These are phyloP conservation scores for Heliocidaris tuberculata DNA, from an alignment of 35 echinoderm and acorn worm genomes.

Conservation along the genomic window DNA sequence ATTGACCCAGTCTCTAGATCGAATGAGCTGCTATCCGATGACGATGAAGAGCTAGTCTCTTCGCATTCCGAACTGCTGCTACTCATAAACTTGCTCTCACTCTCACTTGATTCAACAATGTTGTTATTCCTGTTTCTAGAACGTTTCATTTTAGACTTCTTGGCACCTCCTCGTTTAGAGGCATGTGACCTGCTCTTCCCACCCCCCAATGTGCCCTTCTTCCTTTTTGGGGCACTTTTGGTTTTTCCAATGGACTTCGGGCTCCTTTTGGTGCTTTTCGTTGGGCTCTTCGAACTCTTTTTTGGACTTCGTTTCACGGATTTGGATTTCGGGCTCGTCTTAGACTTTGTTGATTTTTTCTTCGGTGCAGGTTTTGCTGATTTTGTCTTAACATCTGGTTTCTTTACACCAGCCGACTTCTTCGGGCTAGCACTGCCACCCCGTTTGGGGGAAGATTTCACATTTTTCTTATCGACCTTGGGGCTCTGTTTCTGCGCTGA, in stretches of 20 bases:
- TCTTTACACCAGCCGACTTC: not conserved
- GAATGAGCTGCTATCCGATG: not conserved
- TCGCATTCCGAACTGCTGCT: not conserved
- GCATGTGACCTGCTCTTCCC: not conserved
- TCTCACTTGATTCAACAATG: not conserved
- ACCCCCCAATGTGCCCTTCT: not conserved
- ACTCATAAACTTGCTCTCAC: not conserved
- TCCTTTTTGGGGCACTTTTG: not conserved
- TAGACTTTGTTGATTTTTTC: not conserved
- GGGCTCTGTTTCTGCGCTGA: constrained; percentile 8
- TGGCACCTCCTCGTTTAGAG: not conserved
- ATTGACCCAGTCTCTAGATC: not conserved
- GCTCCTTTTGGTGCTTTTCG: constrained; percentile 12
- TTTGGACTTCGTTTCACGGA: not conserved
- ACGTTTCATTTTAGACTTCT: not conserved
- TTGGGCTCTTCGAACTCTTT: not conserved
- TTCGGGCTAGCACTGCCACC: not conserved
- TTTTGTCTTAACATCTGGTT: not conserved
- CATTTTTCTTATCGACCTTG: constrained; percentile 8
- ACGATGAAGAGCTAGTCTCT: not conserved
- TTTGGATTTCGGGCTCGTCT: not conserved
- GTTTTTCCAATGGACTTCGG: not conserved
- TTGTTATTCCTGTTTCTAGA: constrained; percentile 35
- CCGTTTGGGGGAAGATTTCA: not conserved
- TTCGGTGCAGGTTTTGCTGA: not conserved